Evolutionary conservation across 2,888 invertebrate species (phyloP).

Genomic region (Tricholauxania praeusta): DNA sequence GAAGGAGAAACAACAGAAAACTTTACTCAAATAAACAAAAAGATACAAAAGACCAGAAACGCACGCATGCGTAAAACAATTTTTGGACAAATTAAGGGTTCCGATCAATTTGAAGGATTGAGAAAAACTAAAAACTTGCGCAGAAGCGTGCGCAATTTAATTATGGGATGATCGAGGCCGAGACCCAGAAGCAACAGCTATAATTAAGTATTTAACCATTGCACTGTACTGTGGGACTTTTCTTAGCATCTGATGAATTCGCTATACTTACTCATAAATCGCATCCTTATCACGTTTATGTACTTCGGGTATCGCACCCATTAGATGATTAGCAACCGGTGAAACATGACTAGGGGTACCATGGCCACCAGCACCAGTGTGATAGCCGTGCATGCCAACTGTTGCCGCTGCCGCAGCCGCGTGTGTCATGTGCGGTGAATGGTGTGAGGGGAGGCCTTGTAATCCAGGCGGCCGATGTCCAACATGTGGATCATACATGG

Average conservation of each 20-base stretch:
- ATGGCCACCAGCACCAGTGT: constrained; percentile 69
- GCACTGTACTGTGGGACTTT: neutral
- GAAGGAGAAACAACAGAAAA: constrained; percentile 18
- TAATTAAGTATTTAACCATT: neutral
- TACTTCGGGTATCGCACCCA: constrained; percentile 88
- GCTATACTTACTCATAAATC: constrained; percentile 92
- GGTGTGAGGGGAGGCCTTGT: constrained; percentile 78
- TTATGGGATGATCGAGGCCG: neutral
- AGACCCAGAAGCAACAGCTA: neutral
- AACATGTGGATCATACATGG: constrained; percentile 83
- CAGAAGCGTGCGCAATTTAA: neutral
- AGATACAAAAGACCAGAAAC: constrained; percentile 19
- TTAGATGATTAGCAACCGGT: constrained; percentile 87
- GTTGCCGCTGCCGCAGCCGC: constrained; percentile 72
- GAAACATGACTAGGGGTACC: constrained; percentile 82
- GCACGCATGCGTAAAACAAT: constrained; percentile 45
- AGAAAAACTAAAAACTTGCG: neutral
- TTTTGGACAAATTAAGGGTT: constrained; percentile 9
- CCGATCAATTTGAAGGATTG: too few species aligned
- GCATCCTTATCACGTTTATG: constrained; percentile 99
- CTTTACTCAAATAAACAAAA: constrained; percentile 8
- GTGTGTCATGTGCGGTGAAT: constrained; percentile 85
- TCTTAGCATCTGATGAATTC: neutral
- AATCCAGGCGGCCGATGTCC: constrained; percentile 73
- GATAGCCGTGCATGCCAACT: constrained; percentile 74